phyloP scores from a whole-genome alignment of 2,797 vertebrate species.

The Babyrousa celebensis region DNA sequence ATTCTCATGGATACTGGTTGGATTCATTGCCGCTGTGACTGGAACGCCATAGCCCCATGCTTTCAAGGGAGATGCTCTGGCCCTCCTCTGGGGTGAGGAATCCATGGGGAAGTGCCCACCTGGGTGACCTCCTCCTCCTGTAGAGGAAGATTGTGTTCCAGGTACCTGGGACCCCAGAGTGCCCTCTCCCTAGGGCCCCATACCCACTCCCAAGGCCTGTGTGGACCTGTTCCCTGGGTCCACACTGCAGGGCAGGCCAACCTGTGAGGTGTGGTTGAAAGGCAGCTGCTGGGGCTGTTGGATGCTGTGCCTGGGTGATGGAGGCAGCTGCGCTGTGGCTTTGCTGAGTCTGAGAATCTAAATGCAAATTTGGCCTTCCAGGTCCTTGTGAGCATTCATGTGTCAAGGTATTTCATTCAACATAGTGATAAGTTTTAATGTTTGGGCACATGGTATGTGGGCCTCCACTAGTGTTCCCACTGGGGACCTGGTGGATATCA shows the following conservation, averaged over 20 bases:
- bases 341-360: slow-evolving; percentile 2
- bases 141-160: not conserved
- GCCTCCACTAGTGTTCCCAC: not conserved
- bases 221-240: not conserved
- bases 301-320: not conserved
- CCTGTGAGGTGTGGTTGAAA: not conserved
- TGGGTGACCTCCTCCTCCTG: not conserved
- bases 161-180: not conserved
- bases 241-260: not conserved
- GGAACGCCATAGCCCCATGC: not conserved
- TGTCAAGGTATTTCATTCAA: not conserved
- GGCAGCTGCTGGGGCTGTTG: not conserved
- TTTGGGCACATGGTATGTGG: not conserved
- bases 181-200: not conserved
- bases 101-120: not conserved
- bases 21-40: no score
- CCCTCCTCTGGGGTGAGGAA: not conserved
- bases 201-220: no score
- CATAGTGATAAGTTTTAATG: not conserved
- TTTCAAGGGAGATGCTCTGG: not conserved
- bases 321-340: not conserved
- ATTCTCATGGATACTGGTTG: no score
- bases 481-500: accelerated
- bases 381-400: not conserved
- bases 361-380: not conserved